phyloP scores from a whole-genome alignment of 2,797 vertebrate species.

The Anguilla anguilla region DNA sequence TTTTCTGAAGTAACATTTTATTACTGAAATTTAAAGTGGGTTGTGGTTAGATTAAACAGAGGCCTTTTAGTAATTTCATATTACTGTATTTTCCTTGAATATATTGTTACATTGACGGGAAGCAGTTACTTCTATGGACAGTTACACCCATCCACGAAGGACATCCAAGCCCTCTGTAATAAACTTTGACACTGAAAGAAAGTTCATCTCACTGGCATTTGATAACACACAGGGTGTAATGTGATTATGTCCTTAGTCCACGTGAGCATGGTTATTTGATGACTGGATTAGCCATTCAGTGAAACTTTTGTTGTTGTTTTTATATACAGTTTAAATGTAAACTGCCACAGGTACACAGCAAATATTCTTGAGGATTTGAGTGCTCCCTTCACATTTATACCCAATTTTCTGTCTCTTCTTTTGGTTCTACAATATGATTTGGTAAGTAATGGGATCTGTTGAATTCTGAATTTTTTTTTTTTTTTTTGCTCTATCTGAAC shows the following conservation, averaged over 20 bases:
- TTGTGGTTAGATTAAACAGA: too few species aligned
- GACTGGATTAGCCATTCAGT: constrained; percentile 50
- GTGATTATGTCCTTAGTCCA: constrained; percentile 42
- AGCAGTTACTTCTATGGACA: too few species aligned
- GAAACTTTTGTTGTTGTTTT: constrained; percentile 41
- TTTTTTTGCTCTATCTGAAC: not conserved
- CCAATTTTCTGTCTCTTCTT: not conserved
- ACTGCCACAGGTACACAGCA: constrained; percentile 30
- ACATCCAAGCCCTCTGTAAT: constrained; percentile 10
- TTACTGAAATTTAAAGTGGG: not conserved
- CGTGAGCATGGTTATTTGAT: constrained; percentile 44
- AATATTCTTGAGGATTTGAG: constrained; percentile 32
- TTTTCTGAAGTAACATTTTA: not conserved
- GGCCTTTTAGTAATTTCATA: too few species aligned
- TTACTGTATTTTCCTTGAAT: too few species aligned
- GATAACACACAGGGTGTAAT: constrained; percentile 43
- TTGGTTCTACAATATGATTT: not conserved
- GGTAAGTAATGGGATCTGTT: not conserved
- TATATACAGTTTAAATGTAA: constrained; percentile 44
- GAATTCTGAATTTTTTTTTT: not conserved
- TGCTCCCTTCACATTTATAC: constrained; percentile 26
- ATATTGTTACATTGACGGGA: too few species aligned
- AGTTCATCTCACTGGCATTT: constrained; percentile 50
- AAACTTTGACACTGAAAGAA: constrained; percentile 14
- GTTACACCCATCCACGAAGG: not conserved